Evolutionary conservation across 2,113 vertebrate genomes (phyloP).

Genomic region (Cisticola juncidis): DNA sequence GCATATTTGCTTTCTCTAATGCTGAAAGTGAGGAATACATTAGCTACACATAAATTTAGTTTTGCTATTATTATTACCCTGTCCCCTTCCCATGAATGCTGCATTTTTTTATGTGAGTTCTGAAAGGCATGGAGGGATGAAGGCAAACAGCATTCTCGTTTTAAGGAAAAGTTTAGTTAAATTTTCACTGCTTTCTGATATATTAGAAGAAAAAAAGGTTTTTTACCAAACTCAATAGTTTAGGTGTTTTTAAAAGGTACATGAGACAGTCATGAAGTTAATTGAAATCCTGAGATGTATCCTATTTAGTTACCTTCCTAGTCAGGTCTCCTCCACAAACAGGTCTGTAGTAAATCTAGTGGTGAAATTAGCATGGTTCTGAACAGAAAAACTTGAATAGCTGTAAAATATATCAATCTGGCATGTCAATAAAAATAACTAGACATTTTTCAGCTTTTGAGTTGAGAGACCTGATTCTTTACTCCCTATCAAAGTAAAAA

Average conservation of each 20-base stretch:
- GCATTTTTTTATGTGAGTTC: background rate
- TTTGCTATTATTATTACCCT: background rate
- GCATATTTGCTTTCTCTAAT: background rate
- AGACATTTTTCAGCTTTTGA: background rate
- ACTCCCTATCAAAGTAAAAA: background rate
- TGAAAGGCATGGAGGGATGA: background rate
- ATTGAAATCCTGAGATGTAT: background rate
- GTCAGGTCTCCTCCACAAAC: background rate
- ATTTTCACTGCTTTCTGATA: background rate
- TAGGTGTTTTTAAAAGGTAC: background rate
- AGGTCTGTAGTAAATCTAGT: background rate
- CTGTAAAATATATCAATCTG: background rate
- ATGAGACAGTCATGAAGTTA: background rate
- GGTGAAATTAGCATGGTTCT: background rate
- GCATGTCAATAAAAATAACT: background rate
- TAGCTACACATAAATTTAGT: background rate
- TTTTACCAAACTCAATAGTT: background rate
- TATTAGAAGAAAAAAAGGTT: background rate
- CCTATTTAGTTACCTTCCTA: background rate
- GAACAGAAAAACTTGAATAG: background rate
- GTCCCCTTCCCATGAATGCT: background rate
- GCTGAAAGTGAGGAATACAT: background rate
- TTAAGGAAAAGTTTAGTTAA: background rate
- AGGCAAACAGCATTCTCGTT: background rate
- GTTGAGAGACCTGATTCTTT: background rate